phyloP scores from a whole-genome alignment of 2,888 invertebrate genomes.

The Esperia sulphurella region DNA sequence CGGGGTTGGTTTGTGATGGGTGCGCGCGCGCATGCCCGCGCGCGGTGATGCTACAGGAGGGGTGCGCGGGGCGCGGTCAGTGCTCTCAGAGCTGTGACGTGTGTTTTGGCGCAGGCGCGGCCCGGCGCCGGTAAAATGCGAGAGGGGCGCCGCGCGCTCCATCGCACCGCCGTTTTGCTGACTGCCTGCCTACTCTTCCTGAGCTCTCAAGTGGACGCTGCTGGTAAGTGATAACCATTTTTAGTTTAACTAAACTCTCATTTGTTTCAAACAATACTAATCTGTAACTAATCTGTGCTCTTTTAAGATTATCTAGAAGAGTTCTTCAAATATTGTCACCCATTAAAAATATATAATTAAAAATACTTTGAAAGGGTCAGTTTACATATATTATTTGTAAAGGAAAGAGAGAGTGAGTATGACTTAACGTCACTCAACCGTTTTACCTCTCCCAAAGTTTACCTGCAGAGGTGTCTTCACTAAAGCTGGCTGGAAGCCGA shows the following conservation, averaged over 20 bases:
- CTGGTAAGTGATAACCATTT: slow-evolving; percentile 53
- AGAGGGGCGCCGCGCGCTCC: slow-evolving; percentile 69
- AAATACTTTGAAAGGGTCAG: too few species aligned
- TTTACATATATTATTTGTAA: too few species aligned
- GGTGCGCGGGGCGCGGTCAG: slow-evolving; percentile 49
- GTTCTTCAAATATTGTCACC: too few species aligned
- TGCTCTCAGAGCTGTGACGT: slow-evolving; percentile 45
- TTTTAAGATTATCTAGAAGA: too few species aligned
- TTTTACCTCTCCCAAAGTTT: too few species aligned
- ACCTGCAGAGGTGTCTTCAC: too few species aligned
- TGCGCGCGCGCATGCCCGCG: slow-evolving; percentile 44
- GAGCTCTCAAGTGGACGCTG: slow-evolving; percentile 64
- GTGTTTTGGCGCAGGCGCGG: slow-evolving; percentile 73
- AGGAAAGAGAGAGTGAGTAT: too few species aligned
- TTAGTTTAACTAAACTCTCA: slow-evolving; percentile 30
- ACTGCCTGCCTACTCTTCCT: slow-evolving; percentile 68
- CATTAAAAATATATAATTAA: too few species aligned
- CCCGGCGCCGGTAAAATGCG: slow-evolving; percentile 77
- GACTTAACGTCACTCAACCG: too few species aligned
- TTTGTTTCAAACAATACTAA: slow-evolving; percentile 24
- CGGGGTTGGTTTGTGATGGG: slow-evolving; percentile 24
- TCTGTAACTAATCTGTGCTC: too few species aligned
- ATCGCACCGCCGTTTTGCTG: slow-evolving; percentile 69
- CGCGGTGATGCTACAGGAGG: slow-evolving; percentile 58
- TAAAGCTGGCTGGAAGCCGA: too few species aligned